Evolutionary conservation across 1,140 invertebrate species (phyloP).

Genomic region (Lepidurus couesii): DNA sequence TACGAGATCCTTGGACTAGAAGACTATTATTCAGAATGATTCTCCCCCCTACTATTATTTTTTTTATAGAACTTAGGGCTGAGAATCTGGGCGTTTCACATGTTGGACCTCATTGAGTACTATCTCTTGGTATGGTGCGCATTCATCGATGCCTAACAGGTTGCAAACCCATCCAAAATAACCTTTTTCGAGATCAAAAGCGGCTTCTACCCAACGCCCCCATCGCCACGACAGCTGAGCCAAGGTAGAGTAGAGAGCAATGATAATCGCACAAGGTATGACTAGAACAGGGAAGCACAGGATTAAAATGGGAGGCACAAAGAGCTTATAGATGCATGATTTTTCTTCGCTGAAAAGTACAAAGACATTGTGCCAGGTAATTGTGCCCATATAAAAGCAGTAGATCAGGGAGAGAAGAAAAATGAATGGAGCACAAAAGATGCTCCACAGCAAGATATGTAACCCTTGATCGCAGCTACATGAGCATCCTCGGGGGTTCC

Average conservation of each 20-base stretch:
- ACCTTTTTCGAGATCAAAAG: constrained; percentile 68
- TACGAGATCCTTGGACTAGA: not conserved
- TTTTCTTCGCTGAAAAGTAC: constrained; percentile 63
- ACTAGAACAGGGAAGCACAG: constrained; percentile 65
- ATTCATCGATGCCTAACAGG: constrained; percentile 59
- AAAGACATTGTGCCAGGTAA: constrained; percentile 71
- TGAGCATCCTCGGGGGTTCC: constrained; percentile 51
- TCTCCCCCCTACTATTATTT: not conserved
- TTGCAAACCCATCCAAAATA: constrained; percentile 72
- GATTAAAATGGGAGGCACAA: constrained; percentile 62
- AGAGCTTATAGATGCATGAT: constrained; percentile 53
- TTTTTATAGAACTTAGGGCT: not conserved
- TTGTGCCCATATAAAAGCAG: constrained; percentile 67
- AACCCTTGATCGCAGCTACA: constrained; percentile 56
- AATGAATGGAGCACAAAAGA: constrained; percentile 61
- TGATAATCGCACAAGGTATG: constrained; percentile 55
- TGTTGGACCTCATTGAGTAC: constrained; percentile 36
- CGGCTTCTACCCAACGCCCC: constrained; percentile 61
- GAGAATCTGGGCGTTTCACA: not conserved
- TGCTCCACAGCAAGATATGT: constrained; percentile 60
- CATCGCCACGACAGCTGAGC: constrained; percentile 63
- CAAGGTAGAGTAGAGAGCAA: constrained; percentile 61
- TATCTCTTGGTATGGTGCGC: constrained; percentile 57
- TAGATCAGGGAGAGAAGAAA: constrained; percentile 57
- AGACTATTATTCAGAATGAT: not conserved